Conservation (phyloP, 1,140 invertebrate species). For the Saccostrea glomerata region DNA sequence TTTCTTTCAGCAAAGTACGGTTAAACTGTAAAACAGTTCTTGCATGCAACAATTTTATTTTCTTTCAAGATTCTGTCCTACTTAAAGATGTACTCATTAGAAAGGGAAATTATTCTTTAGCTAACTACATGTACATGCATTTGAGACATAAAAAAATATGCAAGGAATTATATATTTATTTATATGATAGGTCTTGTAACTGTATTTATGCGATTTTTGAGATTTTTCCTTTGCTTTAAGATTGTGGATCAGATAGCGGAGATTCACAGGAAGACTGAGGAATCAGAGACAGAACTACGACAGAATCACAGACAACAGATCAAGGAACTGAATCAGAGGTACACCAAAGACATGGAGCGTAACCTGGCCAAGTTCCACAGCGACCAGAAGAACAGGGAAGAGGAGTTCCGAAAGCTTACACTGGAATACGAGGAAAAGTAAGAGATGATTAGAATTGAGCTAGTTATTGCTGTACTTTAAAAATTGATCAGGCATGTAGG, state of each 20-base stretch:
- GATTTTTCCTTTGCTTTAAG: slow-evolving; percentile 52
- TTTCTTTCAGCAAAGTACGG: no score
- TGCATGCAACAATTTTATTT: no score
- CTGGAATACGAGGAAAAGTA: slow-evolving; percentile 68
- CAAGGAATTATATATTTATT: no score
- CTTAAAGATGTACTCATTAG: no score
- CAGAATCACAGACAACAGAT: slow-evolving; percentile 70
- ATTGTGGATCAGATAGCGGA: slow-evolving; percentile 70
- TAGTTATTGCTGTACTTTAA: no score
- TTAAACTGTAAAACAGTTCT: no score
- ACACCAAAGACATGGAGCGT: slow-evolving; percentile 68
- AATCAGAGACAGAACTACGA: slow-evolving; percentile 58
- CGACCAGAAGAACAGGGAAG: slow-evolving; percentile 64
- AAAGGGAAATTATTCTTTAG: no score
- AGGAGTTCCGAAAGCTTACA: slow-evolving; percentile 65
- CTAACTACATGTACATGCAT: no score
- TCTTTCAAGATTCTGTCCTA: no score
- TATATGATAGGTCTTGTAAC: no score
- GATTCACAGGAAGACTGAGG: slow-evolving; percentile 65
- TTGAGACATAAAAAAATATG: no score
- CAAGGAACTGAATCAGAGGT: slow-evolving; percentile 66
- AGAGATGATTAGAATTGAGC: neutral
- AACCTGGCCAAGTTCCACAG: slow-evolving; percentile 61
- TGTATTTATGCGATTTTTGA: neutral
- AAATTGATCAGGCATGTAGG: no score